These are phyloP conservation scores for Drosophila neonasuta DNA, from an alignment of 2,888 invertebrate genomes.

Conservation along the genomic window DNA sequence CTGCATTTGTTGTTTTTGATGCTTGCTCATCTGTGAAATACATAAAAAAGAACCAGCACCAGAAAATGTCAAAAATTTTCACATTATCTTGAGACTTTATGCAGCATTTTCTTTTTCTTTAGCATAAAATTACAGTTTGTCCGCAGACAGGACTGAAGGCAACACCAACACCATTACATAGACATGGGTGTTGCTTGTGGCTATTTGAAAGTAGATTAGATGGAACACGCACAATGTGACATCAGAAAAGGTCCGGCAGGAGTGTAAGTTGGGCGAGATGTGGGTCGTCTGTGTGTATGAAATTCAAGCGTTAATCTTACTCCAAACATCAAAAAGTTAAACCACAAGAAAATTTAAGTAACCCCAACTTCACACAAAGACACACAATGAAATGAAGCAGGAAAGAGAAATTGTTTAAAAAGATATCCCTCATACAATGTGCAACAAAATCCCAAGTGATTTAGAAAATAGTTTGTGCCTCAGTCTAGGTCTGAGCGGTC, in stretches of 20 bases:
- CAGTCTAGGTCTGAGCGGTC: conserved; percentile 11
- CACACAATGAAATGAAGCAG: conserved; percentile 54
- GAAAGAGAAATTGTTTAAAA: conserved; percentile 63
- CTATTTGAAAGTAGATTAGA: conserved; percentile 72
- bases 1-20: conserved; percentile 3
- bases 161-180: conserved; percentile 39
- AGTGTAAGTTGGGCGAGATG: not conserved
- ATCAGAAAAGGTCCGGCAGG: conserved; percentile 48
- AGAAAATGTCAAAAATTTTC: conserved; percentile 1
- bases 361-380: conserved; percentile 16
- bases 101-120: conserved; percentile 53
- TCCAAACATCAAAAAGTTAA: conserved; percentile 67
- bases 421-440: conserved; percentile 58
- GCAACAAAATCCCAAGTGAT: conserved; percentile 52
- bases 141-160: conserved; percentile 38
- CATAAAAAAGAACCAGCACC: conserved; percentile 2
- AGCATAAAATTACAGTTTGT: conserved; percentile 74
- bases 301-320: conserved; percentile 59
- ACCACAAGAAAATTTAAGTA: conserved; percentile 67
- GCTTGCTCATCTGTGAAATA: not conserved
- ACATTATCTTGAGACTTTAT: not conserved
- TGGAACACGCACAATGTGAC: conserved; percentile 61
- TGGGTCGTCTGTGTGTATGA: conserved; percentile 8
- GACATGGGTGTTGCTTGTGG: conserved; percentile 74
- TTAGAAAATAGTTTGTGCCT: conserved; percentile 50